Percentiles rank a stretch among this genome's conserved stretches.
These are phyloP conservation scores for Spodoptera exigua DNA, from an alignment of 2,888 invertebrate genomes.

Conservation along the genomic window DNA sequence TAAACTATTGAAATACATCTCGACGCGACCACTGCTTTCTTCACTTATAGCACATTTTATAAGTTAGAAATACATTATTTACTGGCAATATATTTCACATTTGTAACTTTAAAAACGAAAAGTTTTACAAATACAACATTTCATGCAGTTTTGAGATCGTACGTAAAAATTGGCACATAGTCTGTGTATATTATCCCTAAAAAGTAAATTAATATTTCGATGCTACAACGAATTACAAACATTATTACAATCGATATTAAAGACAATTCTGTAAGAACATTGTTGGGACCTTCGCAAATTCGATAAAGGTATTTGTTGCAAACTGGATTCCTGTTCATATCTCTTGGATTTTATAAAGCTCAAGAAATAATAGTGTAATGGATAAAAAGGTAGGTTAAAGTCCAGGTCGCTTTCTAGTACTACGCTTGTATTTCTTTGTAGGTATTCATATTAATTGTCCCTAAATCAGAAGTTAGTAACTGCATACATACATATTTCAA, in stretches of 20 bases:
- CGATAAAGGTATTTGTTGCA: conserved; percentile 1
- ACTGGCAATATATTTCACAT: conserved; percentile 52
- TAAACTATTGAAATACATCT: conserved; percentile 31
- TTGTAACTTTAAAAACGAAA: conserved; percentile 33
- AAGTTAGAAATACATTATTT: conserved; percentile 28
- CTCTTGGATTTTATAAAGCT: neutral
- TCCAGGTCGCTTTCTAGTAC: too few species aligned
- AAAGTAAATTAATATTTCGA: conserved; percentile 30
- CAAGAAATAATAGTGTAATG: too few species aligned
- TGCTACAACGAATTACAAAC: conserved; percentile 19
- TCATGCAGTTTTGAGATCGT: conserved; percentile 55
- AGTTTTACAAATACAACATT: conserved; percentile 51
- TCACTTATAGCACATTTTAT: conserved; percentile 28
- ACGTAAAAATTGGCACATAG: conserved; percentile 54
- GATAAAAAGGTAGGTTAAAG: too few species aligned
- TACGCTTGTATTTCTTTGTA: too few species aligned
- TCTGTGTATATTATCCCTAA: conserved; percentile 35
- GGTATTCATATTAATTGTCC: too few species aligned
- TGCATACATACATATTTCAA: too few species aligned
- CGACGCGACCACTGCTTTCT: conserved; percentile 7
- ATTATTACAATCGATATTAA: conserved; percentile 22
- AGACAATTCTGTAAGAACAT: neutral
- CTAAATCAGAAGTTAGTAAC: too few species aligned
- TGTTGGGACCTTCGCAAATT: neutral
- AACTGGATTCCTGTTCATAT: neutral